A percentile compares a stretch with the other conserved stretches of the same genome.
phyloP scores from a whole-genome alignment of 1,140 invertebrate species.

The Pseudomyrmex concolor region DNA sequence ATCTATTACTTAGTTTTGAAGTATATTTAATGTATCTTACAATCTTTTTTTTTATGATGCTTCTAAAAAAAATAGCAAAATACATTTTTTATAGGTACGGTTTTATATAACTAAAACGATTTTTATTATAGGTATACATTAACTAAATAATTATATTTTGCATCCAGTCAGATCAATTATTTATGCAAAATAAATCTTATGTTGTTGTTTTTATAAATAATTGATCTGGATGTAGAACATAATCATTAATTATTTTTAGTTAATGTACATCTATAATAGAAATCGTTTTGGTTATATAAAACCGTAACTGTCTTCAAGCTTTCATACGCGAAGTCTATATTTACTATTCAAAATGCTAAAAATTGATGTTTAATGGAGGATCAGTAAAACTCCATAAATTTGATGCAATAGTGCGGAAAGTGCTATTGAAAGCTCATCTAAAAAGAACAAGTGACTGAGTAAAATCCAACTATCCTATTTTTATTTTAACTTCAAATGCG shows the following conservation, averaged over 20 bases:
- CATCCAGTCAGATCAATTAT: too few relatives aligned
- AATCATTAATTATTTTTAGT: background rate
- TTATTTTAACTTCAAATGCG: background rate
- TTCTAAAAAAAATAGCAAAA: too few relatives aligned
- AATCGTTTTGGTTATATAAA: background rate
- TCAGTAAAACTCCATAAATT: background rate
- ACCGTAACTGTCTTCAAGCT: background rate
- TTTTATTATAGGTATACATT: too few relatives aligned
- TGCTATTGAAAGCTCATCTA: conserved; percentile 30
- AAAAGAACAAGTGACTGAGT: conserved; percentile 19
- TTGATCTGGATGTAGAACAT: background rate
- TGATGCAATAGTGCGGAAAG: conserved; percentile 5
- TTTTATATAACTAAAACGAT: too few relatives aligned
- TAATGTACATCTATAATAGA: background rate
- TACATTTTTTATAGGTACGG: too few relatives aligned
- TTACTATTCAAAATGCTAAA: conserved; percentile 14
- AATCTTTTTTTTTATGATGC: too few relatives aligned
- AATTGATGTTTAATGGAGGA: background rate
- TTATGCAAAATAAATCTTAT: too few relatives aligned
- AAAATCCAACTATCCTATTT: background rate
- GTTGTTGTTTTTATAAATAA: too few relatives aligned
- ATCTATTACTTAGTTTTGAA: background rate
- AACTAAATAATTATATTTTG: too few relatives aligned
- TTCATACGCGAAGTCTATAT: background rate
- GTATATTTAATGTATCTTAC: background rate